phyloP scores from a whole-genome alignment of 1,140 invertebrate genomes.

The Hylyphantes graminicola region DNA sequence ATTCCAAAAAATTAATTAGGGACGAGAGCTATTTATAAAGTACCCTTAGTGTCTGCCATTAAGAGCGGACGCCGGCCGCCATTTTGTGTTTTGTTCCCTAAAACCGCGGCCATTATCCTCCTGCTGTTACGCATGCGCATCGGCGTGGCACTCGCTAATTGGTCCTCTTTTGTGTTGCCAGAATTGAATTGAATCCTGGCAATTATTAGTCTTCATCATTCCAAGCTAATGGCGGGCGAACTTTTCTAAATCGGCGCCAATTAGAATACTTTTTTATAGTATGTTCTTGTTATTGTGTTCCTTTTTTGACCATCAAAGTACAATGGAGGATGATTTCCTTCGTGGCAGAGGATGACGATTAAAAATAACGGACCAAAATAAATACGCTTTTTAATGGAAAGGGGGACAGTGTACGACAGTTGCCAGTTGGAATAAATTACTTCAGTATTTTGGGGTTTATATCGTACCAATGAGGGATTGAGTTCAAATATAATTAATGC shows the following conservation, averaged over 20 bases:
- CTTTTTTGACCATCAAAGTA: background rate
- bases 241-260: slow-evolving; percentile 58
- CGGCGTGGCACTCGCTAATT: slow-evolving; percentile 45
- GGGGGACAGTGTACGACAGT: slow-evolving; percentile 33
- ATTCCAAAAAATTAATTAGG: slow-evolving; percentile 54
- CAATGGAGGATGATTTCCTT: slow-evolving; percentile 50
- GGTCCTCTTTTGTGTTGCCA: slow-evolving; percentile 41
- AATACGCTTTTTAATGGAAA: slow-evolving; percentile 2
- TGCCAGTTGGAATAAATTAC: slow-evolving; percentile 41
- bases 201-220: slow-evolving; percentile 59
- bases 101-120: slow-evolving; percentile 14
- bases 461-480: too few species aligned
- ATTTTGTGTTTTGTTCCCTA: slow-evolving; percentile 29
- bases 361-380: slow-evolving; percentile 45
- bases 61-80: slow-evolving; percentile 12
- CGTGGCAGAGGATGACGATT: slow-evolving; percentile 41
- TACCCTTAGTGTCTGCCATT: slow-evolving; percentile 27
- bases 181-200: slow-evolving; percentile 42
- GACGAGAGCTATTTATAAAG: slow-evolving; percentile 43
- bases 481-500: too few species aligned
- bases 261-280: slow-evolving; percentile 41
- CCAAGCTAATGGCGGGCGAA: slow-evolving; percentile 52
- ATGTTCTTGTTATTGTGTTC: background rate
- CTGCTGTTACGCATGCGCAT: slow-evolving; percentile 51
- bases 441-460: too few species aligned